Percentiles rank a stretch among this genome's conserved stretches.
Conservation (phyloP, 2,113 vertebrate genomes). For the Macrotis lagotis region DNA sequence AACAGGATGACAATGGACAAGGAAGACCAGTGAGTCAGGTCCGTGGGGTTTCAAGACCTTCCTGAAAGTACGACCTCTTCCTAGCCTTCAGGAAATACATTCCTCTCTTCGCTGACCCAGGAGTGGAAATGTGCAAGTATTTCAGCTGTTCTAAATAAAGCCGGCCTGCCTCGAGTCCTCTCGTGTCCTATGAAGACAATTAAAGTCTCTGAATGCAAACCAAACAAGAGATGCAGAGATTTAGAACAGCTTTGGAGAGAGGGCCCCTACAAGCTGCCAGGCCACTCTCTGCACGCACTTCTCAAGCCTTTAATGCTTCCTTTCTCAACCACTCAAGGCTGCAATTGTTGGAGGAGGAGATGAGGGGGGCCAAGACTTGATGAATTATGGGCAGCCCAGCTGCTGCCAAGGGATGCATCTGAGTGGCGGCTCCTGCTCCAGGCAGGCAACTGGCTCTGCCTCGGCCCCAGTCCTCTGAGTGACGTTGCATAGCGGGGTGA, state of each 20-base stretch:
- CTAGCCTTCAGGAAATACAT: not conserved
- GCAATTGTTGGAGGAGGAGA: not conserved
- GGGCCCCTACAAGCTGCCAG: not conserved
- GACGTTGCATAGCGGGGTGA: not conserved
- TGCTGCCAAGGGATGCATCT: not conserved
- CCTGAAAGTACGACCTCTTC: not conserved
- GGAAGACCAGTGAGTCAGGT: not conserved
- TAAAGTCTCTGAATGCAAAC: not conserved
- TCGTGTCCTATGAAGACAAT: not conserved
- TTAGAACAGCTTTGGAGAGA: not conserved
- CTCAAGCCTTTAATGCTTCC: not conserved
- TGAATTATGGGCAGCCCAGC: not conserved
- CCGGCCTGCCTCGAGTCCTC: not conserved
- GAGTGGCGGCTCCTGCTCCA: not conserved
- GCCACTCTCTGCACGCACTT: not conserved
- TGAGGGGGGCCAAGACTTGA: not conserved
- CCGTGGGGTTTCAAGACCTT: rapidly evolving
- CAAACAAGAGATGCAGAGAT: not conserved
- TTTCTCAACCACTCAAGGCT: not conserved
- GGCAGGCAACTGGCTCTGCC: not conserved
- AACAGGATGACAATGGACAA: not conserved
- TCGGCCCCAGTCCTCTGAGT: rapidly evolving
- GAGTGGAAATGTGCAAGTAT: not conserved
- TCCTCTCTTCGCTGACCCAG: not conserved
- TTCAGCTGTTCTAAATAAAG: not conserved